Evolutionary conservation across 2,113 vertebrate species (phyloP).

Genomic region (Chionodraco myersi): DNA sequence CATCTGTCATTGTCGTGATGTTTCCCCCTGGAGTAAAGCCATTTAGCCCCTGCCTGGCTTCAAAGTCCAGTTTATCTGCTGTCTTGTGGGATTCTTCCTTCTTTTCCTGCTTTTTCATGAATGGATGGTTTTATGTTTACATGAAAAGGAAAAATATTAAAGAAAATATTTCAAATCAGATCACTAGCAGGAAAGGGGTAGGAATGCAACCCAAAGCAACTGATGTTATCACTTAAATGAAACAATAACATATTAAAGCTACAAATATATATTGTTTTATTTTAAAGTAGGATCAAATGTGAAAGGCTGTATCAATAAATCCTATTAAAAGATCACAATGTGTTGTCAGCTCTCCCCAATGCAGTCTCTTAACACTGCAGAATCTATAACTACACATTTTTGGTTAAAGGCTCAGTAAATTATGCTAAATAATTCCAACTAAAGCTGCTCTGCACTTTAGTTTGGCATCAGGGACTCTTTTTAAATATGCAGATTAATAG

Average conservation of each 20-base stretch:
- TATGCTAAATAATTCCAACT: too few relatives aligned
- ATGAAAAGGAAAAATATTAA: background rate
- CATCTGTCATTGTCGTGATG: conserved; percentile 15
- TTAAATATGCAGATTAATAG: too few relatives aligned
- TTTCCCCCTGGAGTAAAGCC: conserved; percentile 13
- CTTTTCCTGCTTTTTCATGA: too few relatives aligned
- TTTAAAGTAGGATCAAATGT: background rate
- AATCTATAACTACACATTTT: background rate
- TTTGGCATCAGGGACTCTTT: too few relatives aligned
- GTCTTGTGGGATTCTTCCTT: background rate
- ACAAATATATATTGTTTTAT: background rate
- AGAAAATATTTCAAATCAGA: background rate
- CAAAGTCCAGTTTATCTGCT: conserved; percentile 5
- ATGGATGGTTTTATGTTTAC: too few relatives aligned
- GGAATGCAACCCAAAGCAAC: background rate
- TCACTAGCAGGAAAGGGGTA: background rate
- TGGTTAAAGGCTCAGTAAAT: background rate
- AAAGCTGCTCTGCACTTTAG: background rate
- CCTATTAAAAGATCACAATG: too few relatives aligned
- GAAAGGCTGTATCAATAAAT: too few relatives aligned
- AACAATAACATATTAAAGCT: background rate
- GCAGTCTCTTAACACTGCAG: background rate
- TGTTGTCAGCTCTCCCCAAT: background rate
- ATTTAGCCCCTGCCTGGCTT: conserved; percentile 3
- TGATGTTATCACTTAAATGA: background rate